Conservation (phyloP, 2,888 invertebrate species). For the Isoperla grammatica region DNA sequence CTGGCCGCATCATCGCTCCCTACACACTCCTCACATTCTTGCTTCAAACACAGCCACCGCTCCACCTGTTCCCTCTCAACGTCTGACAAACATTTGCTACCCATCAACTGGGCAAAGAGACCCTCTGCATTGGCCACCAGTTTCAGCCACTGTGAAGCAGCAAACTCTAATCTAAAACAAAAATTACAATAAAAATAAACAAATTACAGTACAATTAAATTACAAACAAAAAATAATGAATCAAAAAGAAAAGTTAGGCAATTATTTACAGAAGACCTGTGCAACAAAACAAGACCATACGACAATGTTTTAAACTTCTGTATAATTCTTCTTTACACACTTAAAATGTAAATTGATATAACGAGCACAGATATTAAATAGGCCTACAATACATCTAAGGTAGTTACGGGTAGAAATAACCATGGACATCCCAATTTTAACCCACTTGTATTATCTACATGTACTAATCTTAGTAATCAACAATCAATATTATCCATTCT, state of each 20-base stretch:
- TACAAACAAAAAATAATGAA: conserved; percentile 7
- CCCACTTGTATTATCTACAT: no score
- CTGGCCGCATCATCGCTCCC: conserved; percentile 49
- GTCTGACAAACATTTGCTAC: conserved; percentile 62
- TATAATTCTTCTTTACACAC: no score
- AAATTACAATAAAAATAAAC: background rate
- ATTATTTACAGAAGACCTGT: conserved; percentile 13
- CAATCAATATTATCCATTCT: no score
- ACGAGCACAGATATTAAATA: no score
- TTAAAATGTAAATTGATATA: no score
- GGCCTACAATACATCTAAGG: no score
- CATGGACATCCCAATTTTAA: no score
- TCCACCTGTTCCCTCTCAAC: conserved; percentile 69
- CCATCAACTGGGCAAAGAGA: conserved; percentile 68
- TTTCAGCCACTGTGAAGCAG: conserved; percentile 75
- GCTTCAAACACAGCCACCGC: conserved; percentile 79
- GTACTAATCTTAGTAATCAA: no score
- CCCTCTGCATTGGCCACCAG: conserved; percentile 79
- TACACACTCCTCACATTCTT: conserved; percentile 81
- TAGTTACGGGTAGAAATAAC: no score
- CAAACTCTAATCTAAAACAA: conserved; percentile 58
- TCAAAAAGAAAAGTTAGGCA: background rate
- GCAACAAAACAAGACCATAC: no score
- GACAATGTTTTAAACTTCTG: no score
- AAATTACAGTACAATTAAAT: background rate